Evolutionary conservation across 2,113 vertebrate genomes (phyloP).

Genomic region (Theristicus caerulescens): DNA sequence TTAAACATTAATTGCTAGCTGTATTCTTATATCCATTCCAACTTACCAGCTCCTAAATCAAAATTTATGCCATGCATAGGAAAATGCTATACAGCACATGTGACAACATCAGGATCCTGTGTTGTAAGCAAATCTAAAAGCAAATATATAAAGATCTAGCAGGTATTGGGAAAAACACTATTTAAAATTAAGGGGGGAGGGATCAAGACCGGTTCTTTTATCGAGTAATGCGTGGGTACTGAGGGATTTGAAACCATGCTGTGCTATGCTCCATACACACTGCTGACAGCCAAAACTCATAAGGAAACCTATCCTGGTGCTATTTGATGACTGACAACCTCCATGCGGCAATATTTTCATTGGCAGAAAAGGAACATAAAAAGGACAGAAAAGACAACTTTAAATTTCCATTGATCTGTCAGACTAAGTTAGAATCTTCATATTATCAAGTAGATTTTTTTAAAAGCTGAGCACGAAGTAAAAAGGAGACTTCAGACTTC

Average conservation of each 20-base stretch:
- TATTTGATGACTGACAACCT: slow-evolving; percentile 2
- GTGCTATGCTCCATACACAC: neutral
- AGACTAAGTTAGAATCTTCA: neutral
- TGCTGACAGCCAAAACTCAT: neutral
- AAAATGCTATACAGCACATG: neutral
- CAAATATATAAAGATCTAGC: neutral
- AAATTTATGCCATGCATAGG: neutral
- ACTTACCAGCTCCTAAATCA: neutral
- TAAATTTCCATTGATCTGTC: neutral
- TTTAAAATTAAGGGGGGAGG: neutral
- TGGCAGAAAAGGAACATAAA: neutral
- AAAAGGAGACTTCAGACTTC: neutral
- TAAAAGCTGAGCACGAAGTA: neutral
- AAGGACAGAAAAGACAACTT: neutral
- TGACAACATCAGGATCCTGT: neutral
- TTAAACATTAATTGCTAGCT: neutral
- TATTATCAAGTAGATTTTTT: neutral
- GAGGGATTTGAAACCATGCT: neutral
- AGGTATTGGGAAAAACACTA: neutral
- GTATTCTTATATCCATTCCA: neutral
- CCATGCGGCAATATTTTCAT: neutral
- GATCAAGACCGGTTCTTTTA: neutral
- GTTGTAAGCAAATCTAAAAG: neutral
- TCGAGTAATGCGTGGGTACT: neutral
- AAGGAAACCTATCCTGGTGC: neutral